These are phyloP conservation scores for Coluber constrictor DNA, from an alignment of 2,797 vertebrate genomes.

Conservation along the genomic window DNA sequence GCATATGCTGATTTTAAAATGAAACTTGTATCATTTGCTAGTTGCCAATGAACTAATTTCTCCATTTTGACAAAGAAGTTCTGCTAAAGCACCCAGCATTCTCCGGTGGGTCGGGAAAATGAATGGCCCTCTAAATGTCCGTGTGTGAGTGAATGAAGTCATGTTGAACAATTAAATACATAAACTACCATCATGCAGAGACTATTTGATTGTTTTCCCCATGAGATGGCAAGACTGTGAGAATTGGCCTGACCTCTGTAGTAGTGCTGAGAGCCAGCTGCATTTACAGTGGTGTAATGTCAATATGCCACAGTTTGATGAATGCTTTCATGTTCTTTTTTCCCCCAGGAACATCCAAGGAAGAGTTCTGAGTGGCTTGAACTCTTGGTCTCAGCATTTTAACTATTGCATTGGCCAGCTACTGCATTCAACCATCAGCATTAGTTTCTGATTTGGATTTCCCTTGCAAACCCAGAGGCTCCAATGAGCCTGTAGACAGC, in stretches of 20 bases:
- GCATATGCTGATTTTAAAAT: background rate
- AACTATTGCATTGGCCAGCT: background rate
- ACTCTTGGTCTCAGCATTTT: background rate
- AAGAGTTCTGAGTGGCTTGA: background rate
- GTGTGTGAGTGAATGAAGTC: background rate
- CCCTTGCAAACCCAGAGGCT: constrained; percentile 29
- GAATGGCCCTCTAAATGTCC: background rate
- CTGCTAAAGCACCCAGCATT: background rate
- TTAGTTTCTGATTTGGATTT: constrained; percentile 17
- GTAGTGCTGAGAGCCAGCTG: background rate
- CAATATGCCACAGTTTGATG: background rate
- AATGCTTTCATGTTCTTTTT: background rate
- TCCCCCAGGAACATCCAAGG: background rate
- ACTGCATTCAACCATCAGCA: background rate
- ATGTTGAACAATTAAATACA: background rate
- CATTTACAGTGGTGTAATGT: background rate
- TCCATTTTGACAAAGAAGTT: background rate
- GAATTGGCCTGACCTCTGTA: background rate
- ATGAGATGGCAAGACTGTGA: background rate
- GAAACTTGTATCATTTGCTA: background rate
- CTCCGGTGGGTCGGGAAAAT: background rate
- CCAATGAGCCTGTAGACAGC: constrained; percentile 8
- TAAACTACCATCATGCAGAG: background rate
- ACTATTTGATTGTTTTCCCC: background rate
- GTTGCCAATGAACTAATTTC: background rate